Evolutionary conservation across 2,797 vertebrate genomes (phyloP).

Genomic region (Dermochelys coriacea): DNA sequence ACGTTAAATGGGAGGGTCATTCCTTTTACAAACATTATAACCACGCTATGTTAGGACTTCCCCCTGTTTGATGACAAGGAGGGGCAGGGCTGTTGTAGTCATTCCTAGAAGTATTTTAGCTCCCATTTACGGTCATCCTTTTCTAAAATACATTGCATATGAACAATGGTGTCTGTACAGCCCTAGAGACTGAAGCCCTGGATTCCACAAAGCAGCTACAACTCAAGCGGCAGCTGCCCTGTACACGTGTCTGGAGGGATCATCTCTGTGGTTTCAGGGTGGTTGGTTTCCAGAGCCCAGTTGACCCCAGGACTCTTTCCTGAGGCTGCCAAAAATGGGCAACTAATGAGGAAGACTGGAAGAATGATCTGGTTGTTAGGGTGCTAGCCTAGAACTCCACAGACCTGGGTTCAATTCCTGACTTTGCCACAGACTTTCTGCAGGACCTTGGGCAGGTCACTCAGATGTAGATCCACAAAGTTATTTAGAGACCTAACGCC

Average conservation of each 20-base stretch:
- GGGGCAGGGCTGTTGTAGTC: background rate
- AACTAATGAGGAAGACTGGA: background rate
- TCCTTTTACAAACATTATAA: background rate
- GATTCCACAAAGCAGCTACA: background rate
- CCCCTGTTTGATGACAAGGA: no score
- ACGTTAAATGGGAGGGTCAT: background rate
- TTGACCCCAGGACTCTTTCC: background rate
- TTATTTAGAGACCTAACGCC: background rate
- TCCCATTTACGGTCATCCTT: rapidly evolving
- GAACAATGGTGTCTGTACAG: background rate
- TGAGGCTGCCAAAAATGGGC: background rate
- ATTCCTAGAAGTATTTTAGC: rapidly evolving
- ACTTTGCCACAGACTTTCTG: background rate
- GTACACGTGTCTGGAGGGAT: background rate
- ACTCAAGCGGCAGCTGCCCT: background rate
- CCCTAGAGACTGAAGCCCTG: background rate
- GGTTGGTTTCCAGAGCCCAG: background rate
- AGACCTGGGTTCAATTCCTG: background rate
- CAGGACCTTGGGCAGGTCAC: background rate
- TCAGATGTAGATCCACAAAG: background rate
- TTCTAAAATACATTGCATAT: background rate
- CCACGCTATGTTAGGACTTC: no score
- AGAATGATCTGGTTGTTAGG: background rate
- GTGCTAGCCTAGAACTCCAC: background rate
- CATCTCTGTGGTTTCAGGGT: background rate